A percentile compares a stretch with the other conserved stretches of the same genome.
Evolutionary conservation across 2,888 invertebrate genomes (phyloP).

Genomic region (Caenorhabditis sp.): DNA sequence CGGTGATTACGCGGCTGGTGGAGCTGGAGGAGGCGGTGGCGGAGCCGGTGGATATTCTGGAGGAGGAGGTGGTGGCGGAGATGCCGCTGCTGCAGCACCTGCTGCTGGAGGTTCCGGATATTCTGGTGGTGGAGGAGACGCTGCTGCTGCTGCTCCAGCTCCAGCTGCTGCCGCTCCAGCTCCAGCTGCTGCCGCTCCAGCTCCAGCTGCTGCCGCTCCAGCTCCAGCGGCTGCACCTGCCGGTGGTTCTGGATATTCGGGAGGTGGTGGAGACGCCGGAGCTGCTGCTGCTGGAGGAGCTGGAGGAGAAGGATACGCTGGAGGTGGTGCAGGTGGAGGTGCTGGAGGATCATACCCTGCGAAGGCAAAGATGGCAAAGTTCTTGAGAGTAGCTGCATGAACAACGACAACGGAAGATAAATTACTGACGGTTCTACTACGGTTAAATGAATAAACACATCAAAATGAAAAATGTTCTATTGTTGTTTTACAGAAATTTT

Average conservation of each 20-base stretch:
- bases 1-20: background rate
- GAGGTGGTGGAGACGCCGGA: slow-evolving; percentile 21
- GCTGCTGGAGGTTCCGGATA: background rate
- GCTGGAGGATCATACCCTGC: background rate
- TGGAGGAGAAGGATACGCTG: slow-evolving; percentile 4
- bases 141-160: background rate
- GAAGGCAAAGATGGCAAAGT: background rate
- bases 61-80: background rate
- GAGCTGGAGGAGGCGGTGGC: background rate
- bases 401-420: background rate
- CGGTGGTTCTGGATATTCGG: slow-evolving; percentile 19
- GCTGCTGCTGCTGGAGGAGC: slow-evolving; percentile 19
- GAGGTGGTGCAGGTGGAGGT: background rate
- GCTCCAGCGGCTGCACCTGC: slow-evolving; percentile 19
- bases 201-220: background rate
- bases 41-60: slow-evolving; percentile 5
- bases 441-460: background rate
- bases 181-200: background rate
- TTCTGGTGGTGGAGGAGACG: background rate
- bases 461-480: no score
- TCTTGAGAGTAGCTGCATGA: background rate
- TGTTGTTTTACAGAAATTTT: no score
- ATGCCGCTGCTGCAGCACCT: background rate
- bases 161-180: background rate
- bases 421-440: background rate